A percentile compares a stretch with the other conserved stretches of the same genome.
These are phyloP conservation scores for Melanerpes formicivorus DNA, from an alignment of 2,113 vertebrate species.

Conservation along the genomic window DNA sequence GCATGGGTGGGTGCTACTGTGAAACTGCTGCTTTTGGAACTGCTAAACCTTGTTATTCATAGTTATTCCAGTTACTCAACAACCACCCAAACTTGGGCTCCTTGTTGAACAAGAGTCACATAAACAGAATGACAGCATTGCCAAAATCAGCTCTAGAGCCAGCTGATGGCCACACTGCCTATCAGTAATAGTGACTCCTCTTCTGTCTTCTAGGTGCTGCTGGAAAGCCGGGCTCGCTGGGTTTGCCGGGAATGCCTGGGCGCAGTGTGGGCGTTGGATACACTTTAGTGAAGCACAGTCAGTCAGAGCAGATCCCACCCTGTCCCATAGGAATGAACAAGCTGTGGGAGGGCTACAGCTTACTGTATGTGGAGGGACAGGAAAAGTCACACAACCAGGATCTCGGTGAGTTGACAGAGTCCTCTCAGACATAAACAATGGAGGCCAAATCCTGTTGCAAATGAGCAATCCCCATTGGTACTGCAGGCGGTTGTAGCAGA, in stretches of 20 bases:
- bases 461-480: background rate
- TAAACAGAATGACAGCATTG: background rate
- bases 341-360: slow-evolving; percentile 95
- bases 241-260: slow-evolving; percentile 78
- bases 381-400: slow-evolving; percentile 98
- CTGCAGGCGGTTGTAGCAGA: background rate
- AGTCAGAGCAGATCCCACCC: slow-evolving; percentile 85
- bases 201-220: slow-evolving; percentile 64
- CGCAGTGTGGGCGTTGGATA: slow-evolving; percentile 83
- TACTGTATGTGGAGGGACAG: slow-evolving; percentile 94
- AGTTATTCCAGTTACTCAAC: background rate
- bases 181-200: accelerated
- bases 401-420: slow-evolving; percentile 78
- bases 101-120: background rate
- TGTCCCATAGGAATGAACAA: slow-evolving; percentile 90
- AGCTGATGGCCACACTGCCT: background rate
- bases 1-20: background rate
- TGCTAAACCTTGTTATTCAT: background rate
- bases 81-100: background rate
- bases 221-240: slow-evolving; percentile 66
- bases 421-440: background rate
- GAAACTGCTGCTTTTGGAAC: background rate
- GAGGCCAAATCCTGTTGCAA: background rate
- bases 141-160: background rate
- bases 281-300: slow-evolving; percentile 94